phyloP scores from a whole-genome alignment of 2,113 vertebrate genomes.

The Camelus dromedarius region DNA sequence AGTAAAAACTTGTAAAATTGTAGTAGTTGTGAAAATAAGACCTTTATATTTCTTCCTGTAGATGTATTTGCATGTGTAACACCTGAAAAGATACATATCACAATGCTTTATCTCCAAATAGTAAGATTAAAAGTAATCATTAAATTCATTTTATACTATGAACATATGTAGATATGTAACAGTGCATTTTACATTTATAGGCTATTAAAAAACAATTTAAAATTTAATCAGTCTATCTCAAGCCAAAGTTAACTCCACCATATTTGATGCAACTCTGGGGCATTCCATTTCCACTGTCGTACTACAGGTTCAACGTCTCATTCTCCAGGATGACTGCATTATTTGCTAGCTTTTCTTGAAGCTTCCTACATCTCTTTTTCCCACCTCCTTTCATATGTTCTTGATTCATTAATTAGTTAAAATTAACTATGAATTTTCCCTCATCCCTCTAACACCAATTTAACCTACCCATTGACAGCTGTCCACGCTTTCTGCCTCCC shows the following conservation, averaged over 20 bases:
- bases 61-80: conserved; percentile 17
- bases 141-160: conserved; percentile 18
- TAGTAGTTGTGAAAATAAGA: conserved; percentile 30
- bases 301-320: background rate
- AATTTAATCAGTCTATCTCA: conserved; percentile 3
- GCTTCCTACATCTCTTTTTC: background rate
- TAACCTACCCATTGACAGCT: background rate
- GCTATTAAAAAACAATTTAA: background rate
- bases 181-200: conserved; percentile 15
- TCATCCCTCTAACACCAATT: background rate
- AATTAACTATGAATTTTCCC: background rate
- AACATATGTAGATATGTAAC: conserved; percentile 19
- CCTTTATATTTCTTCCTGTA: conserved; percentile 21
- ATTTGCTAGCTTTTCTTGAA: background rate
- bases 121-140: background rate
- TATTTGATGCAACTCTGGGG: background rate
- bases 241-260: background rate
- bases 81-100: background rate
- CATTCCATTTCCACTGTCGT: background rate
- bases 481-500: background rate
- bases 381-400: background rate
- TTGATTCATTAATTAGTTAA: conserved; percentile 17
- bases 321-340: background rate
- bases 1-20: conserved; percentile 28
- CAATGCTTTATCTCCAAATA: conserved; percentile 21